phyloP scores from a whole-genome alignment of 2,797 vertebrate genomes.

The Perodicticus potto region DNA sequence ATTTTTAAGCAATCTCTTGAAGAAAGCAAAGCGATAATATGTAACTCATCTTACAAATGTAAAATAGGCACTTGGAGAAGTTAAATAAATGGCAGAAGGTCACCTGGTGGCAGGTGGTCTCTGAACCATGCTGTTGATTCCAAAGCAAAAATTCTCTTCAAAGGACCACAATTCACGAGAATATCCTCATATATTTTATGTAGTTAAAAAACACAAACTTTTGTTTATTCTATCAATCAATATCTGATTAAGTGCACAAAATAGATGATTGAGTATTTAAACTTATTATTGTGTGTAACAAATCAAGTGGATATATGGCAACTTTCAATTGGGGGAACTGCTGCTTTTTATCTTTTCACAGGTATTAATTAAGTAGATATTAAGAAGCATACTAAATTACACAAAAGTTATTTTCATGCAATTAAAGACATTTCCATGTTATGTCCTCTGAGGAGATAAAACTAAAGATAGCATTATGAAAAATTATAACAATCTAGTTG shows the following conservation, averaged over 20 bases:
- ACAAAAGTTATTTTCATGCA: neutral
- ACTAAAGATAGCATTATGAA: neutral
- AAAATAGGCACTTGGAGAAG: neutral
- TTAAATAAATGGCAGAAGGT: neutral
- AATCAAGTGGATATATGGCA: neutral
- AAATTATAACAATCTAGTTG: neutral
- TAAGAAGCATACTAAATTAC: neutral
- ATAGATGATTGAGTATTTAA: neutral
- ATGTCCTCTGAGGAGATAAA: neutral
- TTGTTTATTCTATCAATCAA: neutral
- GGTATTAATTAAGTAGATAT: neutral
- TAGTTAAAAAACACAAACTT: neutral
- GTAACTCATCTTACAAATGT: neutral
- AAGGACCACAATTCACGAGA: neutral
- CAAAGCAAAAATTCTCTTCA: neutral
- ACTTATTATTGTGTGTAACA: neutral
- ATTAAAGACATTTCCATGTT: neutral
- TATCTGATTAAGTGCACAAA: neutral
- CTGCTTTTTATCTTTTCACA: neutral
- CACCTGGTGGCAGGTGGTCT: neutral
- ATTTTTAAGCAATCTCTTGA: neutral
- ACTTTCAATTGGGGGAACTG: neutral
- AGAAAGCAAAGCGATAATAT: neutral
- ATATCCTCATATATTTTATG: neutral
- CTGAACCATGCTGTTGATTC: neutral